Conservation (phyloP, 2,797 vertebrate genomes). For the Tachyglossus aculeatus region DNA sequence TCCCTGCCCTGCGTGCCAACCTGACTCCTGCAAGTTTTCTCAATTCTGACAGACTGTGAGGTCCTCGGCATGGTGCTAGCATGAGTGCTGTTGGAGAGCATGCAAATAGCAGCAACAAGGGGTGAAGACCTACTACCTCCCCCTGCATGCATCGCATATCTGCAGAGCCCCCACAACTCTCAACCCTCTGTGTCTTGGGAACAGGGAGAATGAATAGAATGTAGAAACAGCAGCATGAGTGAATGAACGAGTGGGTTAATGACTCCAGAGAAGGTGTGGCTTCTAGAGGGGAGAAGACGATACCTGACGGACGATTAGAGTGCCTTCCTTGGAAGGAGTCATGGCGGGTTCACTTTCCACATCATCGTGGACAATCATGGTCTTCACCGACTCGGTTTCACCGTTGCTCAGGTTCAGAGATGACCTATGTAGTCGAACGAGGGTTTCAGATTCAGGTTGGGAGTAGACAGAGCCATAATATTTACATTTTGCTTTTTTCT, state of each 20-base stretch:
- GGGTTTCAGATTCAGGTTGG: neutral
- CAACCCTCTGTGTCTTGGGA: conserved; percentile 60
- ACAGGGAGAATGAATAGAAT: conserved; percentile 72
- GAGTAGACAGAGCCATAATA: neutral
- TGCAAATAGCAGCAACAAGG: conserved; percentile 69
- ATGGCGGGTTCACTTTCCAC: conserved; percentile 90
- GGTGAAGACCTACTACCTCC: conserved; percentile 52
- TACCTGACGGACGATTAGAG: conserved; percentile 95
- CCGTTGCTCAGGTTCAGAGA: conserved; percentile 91
- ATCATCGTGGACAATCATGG: conserved; percentile 94
- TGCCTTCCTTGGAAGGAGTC: conserved; percentile 95
- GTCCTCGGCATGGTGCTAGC: conserved; percentile 49
- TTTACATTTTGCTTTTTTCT: neutral
- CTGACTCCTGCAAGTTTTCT: conserved; percentile 43
- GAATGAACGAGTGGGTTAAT: conserved; percentile 78
- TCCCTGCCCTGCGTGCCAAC: conserved; percentile 22
- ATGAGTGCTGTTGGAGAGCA: conserved; percentile 67
- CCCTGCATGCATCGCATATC: conserved; percentile 67
- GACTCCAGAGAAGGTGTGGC: conserved; percentile 62
- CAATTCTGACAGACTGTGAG: conserved; percentile 49
- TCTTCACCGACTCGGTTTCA: conserved; percentile 93
- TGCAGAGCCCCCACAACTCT: conserved; percentile 50
- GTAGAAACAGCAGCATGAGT: conserved; percentile 78
- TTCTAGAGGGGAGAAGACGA: conserved; percentile 47
- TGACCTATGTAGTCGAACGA: conserved; percentile 67